Evolutionary conservation across 2,113 vertebrate genomes (phyloP).

Genomic region (Corythaixoides concolor): DNA sequence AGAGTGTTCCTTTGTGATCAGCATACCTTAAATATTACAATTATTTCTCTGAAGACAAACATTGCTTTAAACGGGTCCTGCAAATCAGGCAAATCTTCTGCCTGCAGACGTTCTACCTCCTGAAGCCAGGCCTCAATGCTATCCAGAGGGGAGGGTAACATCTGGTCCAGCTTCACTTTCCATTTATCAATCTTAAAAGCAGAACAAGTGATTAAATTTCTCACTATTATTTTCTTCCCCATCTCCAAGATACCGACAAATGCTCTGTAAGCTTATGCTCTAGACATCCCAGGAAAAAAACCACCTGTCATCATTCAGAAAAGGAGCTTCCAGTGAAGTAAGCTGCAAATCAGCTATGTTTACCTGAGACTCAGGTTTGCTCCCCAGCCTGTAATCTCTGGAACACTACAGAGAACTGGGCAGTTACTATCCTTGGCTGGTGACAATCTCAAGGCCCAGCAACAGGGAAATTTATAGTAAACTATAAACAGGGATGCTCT

Average conservation of each 20-base stretch:
- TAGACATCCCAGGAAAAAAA: neutral
- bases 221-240: neutral
- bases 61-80: slow-evolving; percentile 75
- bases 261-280: neutral
- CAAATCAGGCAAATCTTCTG: slow-evolving; percentile 73
- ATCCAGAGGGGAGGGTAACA: slow-evolving; percentile 81
- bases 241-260: neutral
- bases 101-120: slow-evolving; percentile 77
- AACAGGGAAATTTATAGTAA: neutral
- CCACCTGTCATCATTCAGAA: neutral
- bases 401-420: neutral
- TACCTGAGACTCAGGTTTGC: neutral
- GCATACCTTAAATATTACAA: slow-evolving; percentile 83
- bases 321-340: neutral
- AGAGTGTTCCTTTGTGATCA: neutral
- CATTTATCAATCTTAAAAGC: slow-evolving; percentile 80
- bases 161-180: slow-evolving; percentile 78
- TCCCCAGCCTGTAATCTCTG: neutral
- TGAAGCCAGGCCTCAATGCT: slow-evolving; percentile 83
- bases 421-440: neutral
- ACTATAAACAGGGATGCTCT: neutral
- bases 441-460: neutral
- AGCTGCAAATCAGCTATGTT: neutral
- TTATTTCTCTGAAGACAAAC: slow-evolving; percentile 75
- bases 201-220: slow-evolving; percentile 14